Conservation (phyloP, 2,113 vertebrate species). For the Trogon surrucura region DNA sequence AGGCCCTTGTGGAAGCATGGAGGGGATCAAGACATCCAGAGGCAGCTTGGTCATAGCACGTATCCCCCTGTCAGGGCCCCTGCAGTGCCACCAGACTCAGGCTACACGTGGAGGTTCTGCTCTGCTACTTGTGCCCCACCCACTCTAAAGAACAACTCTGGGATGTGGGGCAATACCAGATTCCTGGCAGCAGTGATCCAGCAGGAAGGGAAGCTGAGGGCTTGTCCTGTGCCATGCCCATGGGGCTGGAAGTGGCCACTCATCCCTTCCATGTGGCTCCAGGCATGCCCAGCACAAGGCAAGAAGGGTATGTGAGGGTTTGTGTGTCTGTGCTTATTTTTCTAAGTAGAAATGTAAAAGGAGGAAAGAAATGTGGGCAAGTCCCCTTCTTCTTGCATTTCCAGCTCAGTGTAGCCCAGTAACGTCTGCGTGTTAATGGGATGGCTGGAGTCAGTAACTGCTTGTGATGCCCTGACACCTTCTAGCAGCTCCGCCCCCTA, state of each 20-base stretch:
- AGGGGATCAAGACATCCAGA: accelerated
- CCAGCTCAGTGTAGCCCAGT: not conserved
- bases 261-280: accelerated
- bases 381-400: not conserved
- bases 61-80: accelerated
- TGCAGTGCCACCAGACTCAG: not conserved
- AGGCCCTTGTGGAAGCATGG: accelerated
- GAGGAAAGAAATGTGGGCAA: not conserved
- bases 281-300: too few species aligned
- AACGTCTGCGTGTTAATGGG: not conserved
- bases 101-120: not conserved
- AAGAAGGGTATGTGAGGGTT: accelerated
- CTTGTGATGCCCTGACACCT: not conserved
- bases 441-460: not conserved
- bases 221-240: accelerated
- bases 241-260: not conserved
- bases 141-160: not conserved
- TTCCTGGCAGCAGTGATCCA: not conserved
- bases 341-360: not conserved
- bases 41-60: accelerated
- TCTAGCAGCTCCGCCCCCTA: not conserved
- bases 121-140: not conserved
- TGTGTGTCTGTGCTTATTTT: not conserved
- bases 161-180: not conserved
- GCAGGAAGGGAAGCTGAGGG: not conserved